These are phyloP conservation scores for Chorisops tibialis DNA, from an alignment of 2,888 invertebrate species.

Conservation along the genomic window DNA sequence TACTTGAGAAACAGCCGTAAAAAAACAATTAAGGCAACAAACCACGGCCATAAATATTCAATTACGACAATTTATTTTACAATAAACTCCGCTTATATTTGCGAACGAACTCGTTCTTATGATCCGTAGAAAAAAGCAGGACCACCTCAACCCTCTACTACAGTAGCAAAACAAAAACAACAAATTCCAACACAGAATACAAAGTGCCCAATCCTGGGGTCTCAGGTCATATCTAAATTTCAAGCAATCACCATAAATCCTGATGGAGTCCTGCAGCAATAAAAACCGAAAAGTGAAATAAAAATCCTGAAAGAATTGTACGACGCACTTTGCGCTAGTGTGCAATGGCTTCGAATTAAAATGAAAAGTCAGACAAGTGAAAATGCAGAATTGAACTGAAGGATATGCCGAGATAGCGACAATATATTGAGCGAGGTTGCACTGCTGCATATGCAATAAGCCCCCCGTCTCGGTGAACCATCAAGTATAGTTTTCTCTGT, in stretches of 20 bases:
- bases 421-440: neutral
- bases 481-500: conserved; percentile 5
- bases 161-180: neutral
- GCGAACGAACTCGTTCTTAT: neutral
- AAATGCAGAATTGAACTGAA: neutral
- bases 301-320: neutral
- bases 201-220: conserved; percentile 2
- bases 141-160: neutral
- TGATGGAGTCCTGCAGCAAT: conserved; percentile 27
- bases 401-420: too few species aligned
- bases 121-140: neutral
- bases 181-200: neutral
- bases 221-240: conserved; percentile 28
- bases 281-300: conserved; percentile 14
- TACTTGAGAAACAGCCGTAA: conserved; percentile 20
- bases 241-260: conserved; percentile 31
- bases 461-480: conserved; percentile 14
- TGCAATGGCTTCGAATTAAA: neutral
- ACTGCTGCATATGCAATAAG: conserved; percentile 17
- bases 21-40: conserved; percentile 30
- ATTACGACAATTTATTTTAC: conserved; percentile 33
- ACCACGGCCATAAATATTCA: conserved; percentile 32
- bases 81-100: conserved; percentile 23
- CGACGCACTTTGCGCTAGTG: neutral
- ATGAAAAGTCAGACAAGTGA: too few species aligned